A percentile compares a stretch with the other conserved stretches of the same genome.
These are phyloP conservation scores for Sebastolobus altivelis DNA, from an alignment of 2,797 vertebrate species.

Conservation along the genomic window DNA sequence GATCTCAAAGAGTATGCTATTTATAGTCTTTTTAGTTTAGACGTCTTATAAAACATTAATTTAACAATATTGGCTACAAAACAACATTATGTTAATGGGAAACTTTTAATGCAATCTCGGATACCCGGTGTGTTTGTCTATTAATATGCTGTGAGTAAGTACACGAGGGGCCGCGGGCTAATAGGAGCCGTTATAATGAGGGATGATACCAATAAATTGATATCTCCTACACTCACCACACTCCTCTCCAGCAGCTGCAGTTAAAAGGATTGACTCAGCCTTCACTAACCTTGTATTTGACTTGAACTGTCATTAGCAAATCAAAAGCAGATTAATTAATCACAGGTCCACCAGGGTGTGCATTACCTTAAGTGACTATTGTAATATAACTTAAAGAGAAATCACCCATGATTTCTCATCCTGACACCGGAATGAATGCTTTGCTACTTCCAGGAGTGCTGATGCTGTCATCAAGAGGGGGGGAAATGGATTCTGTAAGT, in stretches of 20 bases:
- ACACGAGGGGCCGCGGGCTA: conserved; percentile 51
- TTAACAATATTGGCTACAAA: conserved; percentile 39
- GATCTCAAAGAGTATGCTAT: conserved; percentile 41
- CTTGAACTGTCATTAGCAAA: conserved; percentile 81
- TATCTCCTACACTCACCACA: conserved; percentile 62
- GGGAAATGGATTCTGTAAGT: conserved; percentile 77
- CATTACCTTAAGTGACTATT: conserved; percentile 85
- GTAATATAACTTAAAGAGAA: conserved; percentile 81
- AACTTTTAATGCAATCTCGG: conserved; percentile 41
- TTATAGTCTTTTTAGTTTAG: conserved; percentile 28
- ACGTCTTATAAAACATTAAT: conserved; percentile 35
- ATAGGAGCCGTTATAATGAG: conserved; percentile 74
- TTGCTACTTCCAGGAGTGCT: conserved; percentile 74
- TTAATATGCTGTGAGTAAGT: conserved; percentile 56
- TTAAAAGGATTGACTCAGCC: conserved; percentile 83
- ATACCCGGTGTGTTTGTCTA: conserved; percentile 40
- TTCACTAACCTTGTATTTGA: conserved; percentile 82
- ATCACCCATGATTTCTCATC: conserved; percentile 74
- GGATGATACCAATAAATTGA: conserved; percentile 78
- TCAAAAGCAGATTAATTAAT: conserved; percentile 86
- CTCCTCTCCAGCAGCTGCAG: conserved; percentile 50
- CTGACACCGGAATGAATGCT: conserved; percentile 75
- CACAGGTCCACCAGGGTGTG: conserved; percentile 63
- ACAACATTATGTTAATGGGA: conserved; percentile 50
- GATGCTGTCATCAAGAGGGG: conserved; percentile 70